Conservation (phyloP, 2,113 vertebrate species). For the Vulpes lagopus region DNA sequence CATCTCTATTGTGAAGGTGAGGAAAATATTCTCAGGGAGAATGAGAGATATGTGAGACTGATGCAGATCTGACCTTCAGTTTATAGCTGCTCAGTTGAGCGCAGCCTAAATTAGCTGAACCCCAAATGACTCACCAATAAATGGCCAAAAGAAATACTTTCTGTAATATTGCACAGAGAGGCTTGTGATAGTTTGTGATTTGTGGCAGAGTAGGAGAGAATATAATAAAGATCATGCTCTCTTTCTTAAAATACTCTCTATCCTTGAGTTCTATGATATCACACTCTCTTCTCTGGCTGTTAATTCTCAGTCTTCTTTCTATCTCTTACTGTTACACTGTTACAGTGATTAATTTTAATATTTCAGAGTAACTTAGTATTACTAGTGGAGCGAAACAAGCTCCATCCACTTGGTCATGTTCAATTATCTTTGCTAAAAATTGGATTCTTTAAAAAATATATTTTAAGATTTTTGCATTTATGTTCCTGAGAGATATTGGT, state of each 20-base stretch:
- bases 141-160: neutral
- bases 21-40: neutral
- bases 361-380: slow-evolving; percentile 1
- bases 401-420: neutral
- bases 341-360: neutral
- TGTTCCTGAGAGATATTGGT: neutral
- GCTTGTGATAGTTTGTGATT: neutral
- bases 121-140: neutral
- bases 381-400: neutral
- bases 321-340: neutral
- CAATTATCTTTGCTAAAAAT: neutral
- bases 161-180: neutral
- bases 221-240: slow-evolving; percentile 6
- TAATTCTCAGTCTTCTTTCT: slow-evolving; percentile 11
- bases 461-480: neutral
- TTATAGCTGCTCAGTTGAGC: neutral
- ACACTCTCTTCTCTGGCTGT: neutral
- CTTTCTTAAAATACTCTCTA: too few species aligned
- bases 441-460: neutral
- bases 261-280: too few species aligned
- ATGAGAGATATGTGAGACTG: neutral
- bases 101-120: neutral
- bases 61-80: neutral
- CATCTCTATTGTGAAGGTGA: neutral
- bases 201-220: neutral